phyloP scores from a whole-genome alignment of 2,888 invertebrate species.

The Pteria penguin region DNA sequence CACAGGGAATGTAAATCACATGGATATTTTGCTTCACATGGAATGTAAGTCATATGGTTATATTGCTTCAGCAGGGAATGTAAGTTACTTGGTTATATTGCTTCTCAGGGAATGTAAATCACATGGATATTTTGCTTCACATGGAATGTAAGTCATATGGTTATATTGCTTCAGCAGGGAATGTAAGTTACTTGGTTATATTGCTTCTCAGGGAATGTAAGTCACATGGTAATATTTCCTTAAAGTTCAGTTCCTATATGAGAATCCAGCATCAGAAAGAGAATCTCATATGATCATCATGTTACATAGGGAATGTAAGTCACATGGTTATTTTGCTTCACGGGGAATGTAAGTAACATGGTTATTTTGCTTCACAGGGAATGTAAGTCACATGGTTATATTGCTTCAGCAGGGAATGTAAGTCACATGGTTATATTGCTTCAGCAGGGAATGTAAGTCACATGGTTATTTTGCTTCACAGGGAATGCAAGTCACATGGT shows the following conservation, averaged over 20 bases:
- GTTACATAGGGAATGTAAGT: constrained; percentile 76
- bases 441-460: too few relatives aligned
- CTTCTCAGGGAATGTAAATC: too few relatives aligned
- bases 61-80: background rate
- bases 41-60: background rate
- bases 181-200: background rate
- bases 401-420: too few relatives aligned
- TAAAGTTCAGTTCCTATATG: constrained; percentile 76
- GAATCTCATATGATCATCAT: constrained; percentile 74
- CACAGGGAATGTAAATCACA: background rate
- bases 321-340: constrained; percentile 72
- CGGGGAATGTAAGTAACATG: too few relatives aligned
- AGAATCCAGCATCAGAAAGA: constrained; percentile 54
- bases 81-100: background rate
- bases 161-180: background rate
- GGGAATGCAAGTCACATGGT: too few relatives aligned
- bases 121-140: too few relatives aligned
- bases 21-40: background rate
- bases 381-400: too few relatives aligned
- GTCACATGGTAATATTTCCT: constrained; percentile 55
- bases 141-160: too few relatives aligned
- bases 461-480: too few relatives aligned
- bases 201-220: background rate
- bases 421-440: too few relatives aligned
- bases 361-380: too few relatives aligned